phyloP scores from a whole-genome alignment of 2,797 vertebrate genomes.

The Fistularia commersonii region DNA sequence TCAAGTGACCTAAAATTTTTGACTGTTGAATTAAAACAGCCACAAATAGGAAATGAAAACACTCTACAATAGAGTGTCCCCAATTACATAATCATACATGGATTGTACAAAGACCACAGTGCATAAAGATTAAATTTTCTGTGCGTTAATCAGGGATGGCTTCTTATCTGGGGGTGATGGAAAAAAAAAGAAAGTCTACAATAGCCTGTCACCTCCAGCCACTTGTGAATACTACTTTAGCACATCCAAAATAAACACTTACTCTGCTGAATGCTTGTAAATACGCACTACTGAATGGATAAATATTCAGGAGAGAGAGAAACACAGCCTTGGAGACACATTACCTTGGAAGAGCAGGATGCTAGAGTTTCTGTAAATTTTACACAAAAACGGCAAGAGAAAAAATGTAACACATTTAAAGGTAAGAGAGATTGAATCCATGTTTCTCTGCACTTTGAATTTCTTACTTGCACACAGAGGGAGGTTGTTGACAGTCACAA shows the following conservation, averaged over 20 bases:
- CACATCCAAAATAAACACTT: constrained; percentile 30
- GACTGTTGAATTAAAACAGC: constrained; percentile 13
- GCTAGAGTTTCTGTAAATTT: constrained; percentile 99
- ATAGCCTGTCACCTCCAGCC: constrained; percentile 22
- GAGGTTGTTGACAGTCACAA: constrained; percentile 47
- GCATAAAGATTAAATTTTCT: no score
- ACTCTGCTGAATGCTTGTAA: constrained; percentile 52
- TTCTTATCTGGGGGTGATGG: constrained; percentile 12
- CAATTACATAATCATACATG: constrained; percentile 5
- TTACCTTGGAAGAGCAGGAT: constrained; percentile 99
- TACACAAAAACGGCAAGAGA: constrained; percentile 99
- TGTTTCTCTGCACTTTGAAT: constrained; percentile 79
- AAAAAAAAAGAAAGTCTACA: constrained; percentile 5
- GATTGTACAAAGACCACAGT: constrained; percentile 4
- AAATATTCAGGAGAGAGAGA: constrained; percentile 85
- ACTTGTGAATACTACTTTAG: constrained; percentile 27
- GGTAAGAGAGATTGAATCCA: constrained; percentile 88
- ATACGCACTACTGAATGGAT: constrained; percentile 68
- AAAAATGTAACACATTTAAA: constrained; percentile 98
- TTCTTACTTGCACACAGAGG: constrained; percentile 67
- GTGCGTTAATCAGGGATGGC: constrained; percentile 12
- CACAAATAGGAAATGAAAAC: constrained; percentile 5
- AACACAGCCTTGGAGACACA: constrained; percentile 98
- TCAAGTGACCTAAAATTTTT: constrained; percentile 18
- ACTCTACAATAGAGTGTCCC: not conserved